A percentile compares a stretch with the other conserved stretches of the same genome.
These are phyloP conservation scores for Amniataba percoides DNA, from an alignment of 2,797 vertebrate species.

Conservation along the genomic window DNA sequence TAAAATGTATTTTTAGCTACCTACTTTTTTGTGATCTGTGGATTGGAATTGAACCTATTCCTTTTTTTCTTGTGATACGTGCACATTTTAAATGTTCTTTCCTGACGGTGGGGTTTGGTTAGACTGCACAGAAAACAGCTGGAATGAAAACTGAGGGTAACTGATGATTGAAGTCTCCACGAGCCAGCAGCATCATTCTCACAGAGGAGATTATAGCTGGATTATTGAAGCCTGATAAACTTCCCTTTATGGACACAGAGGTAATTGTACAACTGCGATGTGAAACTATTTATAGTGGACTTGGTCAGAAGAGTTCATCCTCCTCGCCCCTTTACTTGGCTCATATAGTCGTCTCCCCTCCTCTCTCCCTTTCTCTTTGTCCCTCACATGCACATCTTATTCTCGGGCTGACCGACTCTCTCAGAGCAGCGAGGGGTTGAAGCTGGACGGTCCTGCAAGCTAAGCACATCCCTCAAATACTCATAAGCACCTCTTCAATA, in stretches of 20 bases:
- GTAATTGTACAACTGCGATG: conserved; percentile 34
- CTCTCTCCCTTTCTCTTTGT: not conserved
- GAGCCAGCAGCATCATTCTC: conserved; percentile 9
- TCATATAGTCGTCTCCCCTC: not conserved
- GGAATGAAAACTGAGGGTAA: not conserved
- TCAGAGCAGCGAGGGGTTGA: conserved; percentile 47
- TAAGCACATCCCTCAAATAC: conserved; percentile 82
- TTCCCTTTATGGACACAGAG: conserved; percentile 41
- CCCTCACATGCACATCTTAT: not conserved
- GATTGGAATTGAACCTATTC: too few relatives aligned
- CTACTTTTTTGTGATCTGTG: too few relatives aligned
- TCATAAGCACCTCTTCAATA: conserved; percentile 80
- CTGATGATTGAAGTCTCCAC: not conserved
- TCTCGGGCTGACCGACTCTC: conserved; percentile 36
- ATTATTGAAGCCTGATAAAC: conserved; percentile 35
- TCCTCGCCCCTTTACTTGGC: conserved; percentile 2
- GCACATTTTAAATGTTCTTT: too few relatives aligned
- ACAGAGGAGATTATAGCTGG: conserved; percentile 1
- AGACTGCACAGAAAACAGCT: not conserved
- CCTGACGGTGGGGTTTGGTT: not conserved
- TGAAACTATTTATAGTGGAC: conserved; percentile 53
- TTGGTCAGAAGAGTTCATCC: conserved; percentile 21
- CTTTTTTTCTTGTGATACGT: too few relatives aligned
- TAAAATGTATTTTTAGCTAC: too few relatives aligned
- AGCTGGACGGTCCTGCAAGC: conserved; percentile 74